Evolutionary conservation across 2,113 vertebrate genomes (phyloP).

Genomic region (Deroptyus accipitrinus): DNA sequence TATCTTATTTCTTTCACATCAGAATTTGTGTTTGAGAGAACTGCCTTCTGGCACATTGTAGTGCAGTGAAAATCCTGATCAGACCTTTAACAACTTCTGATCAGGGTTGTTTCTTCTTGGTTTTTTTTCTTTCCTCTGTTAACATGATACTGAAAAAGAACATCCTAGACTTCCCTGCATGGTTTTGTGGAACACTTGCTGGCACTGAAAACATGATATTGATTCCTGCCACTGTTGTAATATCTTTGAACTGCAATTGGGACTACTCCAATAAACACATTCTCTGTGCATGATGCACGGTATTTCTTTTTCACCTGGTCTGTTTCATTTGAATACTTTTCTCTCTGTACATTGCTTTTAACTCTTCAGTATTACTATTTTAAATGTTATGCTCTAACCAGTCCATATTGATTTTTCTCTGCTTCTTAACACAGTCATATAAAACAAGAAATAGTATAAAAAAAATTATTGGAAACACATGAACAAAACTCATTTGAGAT

Average conservation of each 20-base stretch:
- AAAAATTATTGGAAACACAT: background rate
- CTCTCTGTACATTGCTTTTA: background rate
- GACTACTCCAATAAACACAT: constrained; percentile 52
- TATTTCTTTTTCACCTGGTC: constrained; percentile 34
- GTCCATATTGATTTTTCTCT: background rate
- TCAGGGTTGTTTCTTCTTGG: background rate
- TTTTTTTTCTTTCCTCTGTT: background rate
- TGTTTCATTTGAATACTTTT: constrained; percentile 21
- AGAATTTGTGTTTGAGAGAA: background rate
- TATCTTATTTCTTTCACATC: background rate
- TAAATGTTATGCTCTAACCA: background rate
- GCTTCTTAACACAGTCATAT: background rate
- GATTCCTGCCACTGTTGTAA: constrained; percentile 14
- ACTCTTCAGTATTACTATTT: background rate
- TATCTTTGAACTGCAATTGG: constrained; percentile 53
- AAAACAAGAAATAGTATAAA: background rate
- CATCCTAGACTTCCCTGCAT: background rate
- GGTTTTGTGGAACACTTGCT: constrained; percentile 33
- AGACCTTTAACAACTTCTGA: background rate
- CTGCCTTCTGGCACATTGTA: background rate
- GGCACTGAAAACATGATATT: background rate
- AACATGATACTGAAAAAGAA: constrained; percentile 5
- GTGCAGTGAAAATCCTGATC: constrained; percentile 18
- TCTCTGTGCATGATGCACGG: constrained; percentile 28
- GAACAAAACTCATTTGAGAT: background rate